These are phyloP conservation scores for Sphaerophoria taeniata DNA, from an alignment of 2,888 invertebrate species.

Conservation along the genomic window DNA sequence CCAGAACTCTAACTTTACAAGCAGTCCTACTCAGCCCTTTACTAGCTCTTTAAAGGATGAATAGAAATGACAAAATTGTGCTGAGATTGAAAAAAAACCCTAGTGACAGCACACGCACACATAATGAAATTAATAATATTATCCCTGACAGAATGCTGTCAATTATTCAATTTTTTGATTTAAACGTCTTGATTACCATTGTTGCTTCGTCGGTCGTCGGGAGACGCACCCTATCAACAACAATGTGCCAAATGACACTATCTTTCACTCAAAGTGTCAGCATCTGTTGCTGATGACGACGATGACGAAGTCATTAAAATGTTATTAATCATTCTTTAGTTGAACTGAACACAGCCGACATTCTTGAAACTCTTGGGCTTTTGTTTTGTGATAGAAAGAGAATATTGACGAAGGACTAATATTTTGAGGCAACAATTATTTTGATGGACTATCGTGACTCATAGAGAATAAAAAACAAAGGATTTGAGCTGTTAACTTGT, in stretches of 20 bases:
- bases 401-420: background rate
- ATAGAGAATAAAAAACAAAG: background rate
- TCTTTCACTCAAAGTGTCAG: background rate
- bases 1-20: background rate
- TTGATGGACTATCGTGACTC: background rate
- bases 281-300: constrained; percentile 26
- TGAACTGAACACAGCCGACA: background rate
- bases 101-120: constrained; percentile 20
- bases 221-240: background rate
- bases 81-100: background rate
- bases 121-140: constrained; percentile 19
- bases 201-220: background rate
- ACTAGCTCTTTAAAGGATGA: background rate
- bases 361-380: background rate
- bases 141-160: constrained; percentile 45
- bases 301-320: constrained; percentile 40
- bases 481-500: too few species aligned
- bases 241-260: background rate
- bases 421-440: background rate
- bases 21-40: background rate
- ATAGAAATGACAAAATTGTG: background rate
- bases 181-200: constrained; percentile 1
- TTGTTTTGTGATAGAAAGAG: background rate
- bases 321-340: constrained; percentile 33
- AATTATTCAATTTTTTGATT: constrained; percentile 49